These are phyloP conservation scores for Esox masquinongy DNA, from an alignment of 2,797 vertebrate genomes.

Conservation along the genomic window DNA sequence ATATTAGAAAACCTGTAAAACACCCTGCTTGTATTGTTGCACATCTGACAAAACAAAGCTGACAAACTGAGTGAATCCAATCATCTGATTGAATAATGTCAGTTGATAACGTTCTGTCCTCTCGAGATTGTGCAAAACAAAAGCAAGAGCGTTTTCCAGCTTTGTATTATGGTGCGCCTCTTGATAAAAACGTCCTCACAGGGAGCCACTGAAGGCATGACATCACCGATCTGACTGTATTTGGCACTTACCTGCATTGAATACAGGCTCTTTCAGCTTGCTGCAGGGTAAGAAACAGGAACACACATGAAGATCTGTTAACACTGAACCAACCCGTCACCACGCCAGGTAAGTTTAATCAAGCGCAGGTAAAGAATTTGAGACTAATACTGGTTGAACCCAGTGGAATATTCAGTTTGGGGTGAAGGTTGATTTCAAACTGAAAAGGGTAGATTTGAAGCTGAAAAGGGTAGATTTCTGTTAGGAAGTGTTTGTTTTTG, in stretches of 20 bases:
- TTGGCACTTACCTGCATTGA: conserved; percentile 90
- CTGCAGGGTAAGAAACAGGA: conserved; percentile 72
- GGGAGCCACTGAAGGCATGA: conserved; percentile 37
- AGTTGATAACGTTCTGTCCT: too few relatives aligned
- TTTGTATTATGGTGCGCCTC: background rate
- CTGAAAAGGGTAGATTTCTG: background rate
- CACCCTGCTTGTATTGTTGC: background rate
- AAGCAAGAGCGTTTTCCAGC: background rate
- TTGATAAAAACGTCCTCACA: conserved; percentile 17
- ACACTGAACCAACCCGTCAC: background rate
- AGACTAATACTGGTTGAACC: background rate
- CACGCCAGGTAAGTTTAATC: background rate
- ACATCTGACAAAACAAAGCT: background rate
- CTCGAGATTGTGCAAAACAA: background rate
- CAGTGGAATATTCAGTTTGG: background rate
- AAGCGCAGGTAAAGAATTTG: background rate
- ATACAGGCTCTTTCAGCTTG: conserved; percentile 97
- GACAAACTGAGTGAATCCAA: background rate
- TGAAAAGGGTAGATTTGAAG: background rate
- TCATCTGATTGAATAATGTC: too few relatives aligned
- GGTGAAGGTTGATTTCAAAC: background rate
- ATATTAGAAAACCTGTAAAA: background rate
- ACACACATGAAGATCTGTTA: background rate
- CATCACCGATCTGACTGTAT: background rate
- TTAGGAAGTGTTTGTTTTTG: background rate